Conservation (phyloP, 1,140 invertebrate species). For the Trypoxylus dichotomus region DNA sequence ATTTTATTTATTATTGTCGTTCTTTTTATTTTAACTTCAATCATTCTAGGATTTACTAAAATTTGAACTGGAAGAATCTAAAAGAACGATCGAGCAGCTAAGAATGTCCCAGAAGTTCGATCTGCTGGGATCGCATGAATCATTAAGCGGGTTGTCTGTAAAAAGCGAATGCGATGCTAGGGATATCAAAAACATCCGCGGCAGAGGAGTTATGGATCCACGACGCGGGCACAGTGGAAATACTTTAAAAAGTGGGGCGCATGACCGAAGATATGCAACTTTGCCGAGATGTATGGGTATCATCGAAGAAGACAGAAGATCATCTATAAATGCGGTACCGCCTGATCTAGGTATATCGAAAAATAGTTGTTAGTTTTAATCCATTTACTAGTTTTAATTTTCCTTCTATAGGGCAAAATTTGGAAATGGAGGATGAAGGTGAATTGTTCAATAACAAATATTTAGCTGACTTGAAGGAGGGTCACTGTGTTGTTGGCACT, state of each 20-base stretch:
- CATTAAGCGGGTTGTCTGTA: neutral
- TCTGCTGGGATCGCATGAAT: neutral
- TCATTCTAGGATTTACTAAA: neutral
- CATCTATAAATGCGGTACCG: conserved; percentile 37
- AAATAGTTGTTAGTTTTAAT: neutral
- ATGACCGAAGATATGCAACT: conserved; percentile 25
- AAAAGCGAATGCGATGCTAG: conserved; percentile 24
- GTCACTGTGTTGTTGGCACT: conserved; percentile 43
- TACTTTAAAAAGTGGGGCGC: neutral
- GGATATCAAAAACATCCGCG: neutral
- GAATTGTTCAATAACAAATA: conserved; percentile 78
- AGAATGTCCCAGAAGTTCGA: neutral
- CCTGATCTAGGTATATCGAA: conserved; percentile 37
- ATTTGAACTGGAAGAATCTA: neutral
- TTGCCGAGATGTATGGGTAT: conserved; percentile 27
- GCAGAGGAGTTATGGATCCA: neutral
- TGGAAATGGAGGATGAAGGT: conserved; percentile 80
- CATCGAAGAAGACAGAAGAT: conserved; percentile 36
- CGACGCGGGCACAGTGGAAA: neutral
- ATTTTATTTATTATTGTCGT: no score
- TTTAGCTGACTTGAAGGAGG: conserved; percentile 65
- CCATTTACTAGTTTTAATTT: neutral
- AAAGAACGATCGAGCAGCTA: neutral
- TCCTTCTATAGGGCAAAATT: conserved; percentile 52
- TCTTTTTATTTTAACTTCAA: neutral